Conservation (phyloP, 2,113 vertebrate species). For the Aythya baeri region DNA sequence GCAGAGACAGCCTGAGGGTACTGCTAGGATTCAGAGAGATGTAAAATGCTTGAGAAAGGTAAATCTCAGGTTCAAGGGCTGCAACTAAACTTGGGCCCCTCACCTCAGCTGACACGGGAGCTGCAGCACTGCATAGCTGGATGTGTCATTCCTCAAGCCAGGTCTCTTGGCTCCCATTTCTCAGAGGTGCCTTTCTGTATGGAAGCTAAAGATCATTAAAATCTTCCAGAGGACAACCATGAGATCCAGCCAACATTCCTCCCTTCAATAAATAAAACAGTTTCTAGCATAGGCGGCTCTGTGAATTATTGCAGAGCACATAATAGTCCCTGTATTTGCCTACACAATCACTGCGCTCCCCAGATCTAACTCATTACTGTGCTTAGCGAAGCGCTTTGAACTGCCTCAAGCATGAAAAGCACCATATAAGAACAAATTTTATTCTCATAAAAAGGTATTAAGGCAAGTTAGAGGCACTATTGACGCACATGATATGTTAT, state of each 20-base stretch:
- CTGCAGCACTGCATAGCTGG: background rate
- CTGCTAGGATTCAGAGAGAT: background rate
- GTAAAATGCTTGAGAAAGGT: background rate
- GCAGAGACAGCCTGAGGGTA: background rate
- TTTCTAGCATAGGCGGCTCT: background rate
- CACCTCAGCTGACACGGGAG: accelerated
- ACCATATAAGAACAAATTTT: conserved; percentile 4
- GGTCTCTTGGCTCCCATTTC: background rate
- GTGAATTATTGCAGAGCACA: conserved; percentile 1
- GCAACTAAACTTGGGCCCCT: background rate
- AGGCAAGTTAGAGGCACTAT: conserved; percentile 29
- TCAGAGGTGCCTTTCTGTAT: background rate
- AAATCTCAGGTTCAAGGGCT: accelerated
- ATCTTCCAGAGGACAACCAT: background rate
- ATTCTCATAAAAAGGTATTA: conserved; percentile 30
- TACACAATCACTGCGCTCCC: background rate
- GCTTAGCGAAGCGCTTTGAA: conserved; percentile 13
- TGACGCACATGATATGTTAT: background rate
- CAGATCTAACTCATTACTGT: conserved; percentile 9
- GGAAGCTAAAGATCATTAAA: conserved; percentile 2
- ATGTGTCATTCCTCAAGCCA: accelerated
- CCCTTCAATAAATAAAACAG: background rate
- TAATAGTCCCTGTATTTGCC: conserved; percentile 15
- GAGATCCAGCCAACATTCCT: background rate
- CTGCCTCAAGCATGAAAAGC: conserved; percentile 16